phyloP scores from a whole-genome alignment of 2,888 invertebrate genomes.

The Pomacea canaliculata region DNA sequence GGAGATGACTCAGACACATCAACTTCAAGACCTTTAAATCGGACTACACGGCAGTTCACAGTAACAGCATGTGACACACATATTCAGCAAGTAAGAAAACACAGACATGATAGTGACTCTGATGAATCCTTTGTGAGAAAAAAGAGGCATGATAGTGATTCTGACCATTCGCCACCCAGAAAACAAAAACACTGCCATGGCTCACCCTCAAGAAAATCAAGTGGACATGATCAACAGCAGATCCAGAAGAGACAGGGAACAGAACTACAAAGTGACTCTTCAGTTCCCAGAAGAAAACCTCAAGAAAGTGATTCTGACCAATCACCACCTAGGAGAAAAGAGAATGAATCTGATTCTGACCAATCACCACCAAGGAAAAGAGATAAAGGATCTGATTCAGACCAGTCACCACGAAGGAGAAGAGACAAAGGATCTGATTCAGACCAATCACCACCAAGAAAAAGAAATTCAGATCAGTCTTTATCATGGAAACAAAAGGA shows the following conservation, averaged over 20 bases:
- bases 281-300: conserved; percentile 51
- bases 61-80: conserved; percentile 54
- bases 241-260: conserved; percentile 22
- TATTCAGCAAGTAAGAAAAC: conserved; percentile 32
- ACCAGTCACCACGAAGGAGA: conserved; percentile 56
- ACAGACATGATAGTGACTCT: conserved; percentile 44
- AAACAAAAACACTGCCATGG: conserved; percentile 49
- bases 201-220: conserved; percentile 42
- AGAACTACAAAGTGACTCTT: conserved; percentile 59
- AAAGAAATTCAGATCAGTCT: conserved; percentile 54
- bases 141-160: conserved; percentile 59
- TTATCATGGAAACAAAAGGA: conserved; percentile 71
- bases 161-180: conserved; percentile 56
- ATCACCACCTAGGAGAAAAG: conserved; percentile 55
- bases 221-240: too few species aligned
- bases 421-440: conserved; percentile 21
- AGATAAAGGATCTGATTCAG: conserved; percentile 49
- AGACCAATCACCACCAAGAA: conserved; percentile 41
- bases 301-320: conserved; percentile 53
- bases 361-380: conserved; percentile 61
- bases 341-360: conserved; percentile 63
- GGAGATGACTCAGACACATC: conserved; percentile 14
- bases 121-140: conserved; percentile 63
- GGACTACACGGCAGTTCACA: neutral
- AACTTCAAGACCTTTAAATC: neutral